A percentile compares a stretch with the other conserved stretches of the same genome.
phyloP scores from a whole-genome alignment of 2,113 vertebrate species.

The Elanus axillaris region DNA sequence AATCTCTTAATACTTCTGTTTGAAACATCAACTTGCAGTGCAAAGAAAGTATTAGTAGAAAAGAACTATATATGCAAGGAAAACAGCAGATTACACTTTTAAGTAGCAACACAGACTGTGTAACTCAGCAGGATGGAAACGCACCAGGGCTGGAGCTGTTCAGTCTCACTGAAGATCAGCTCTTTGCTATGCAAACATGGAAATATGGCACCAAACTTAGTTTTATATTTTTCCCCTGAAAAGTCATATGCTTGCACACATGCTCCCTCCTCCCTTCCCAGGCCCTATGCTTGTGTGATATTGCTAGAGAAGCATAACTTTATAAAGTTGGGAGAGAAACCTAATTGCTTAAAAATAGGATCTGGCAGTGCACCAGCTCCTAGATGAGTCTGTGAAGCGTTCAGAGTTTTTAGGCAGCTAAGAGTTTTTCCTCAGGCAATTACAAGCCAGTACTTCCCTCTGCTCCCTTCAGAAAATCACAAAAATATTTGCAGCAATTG shows the following conservation, averaged over 20 bases:
- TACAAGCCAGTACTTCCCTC: neutral
- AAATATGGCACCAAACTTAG: neutral
- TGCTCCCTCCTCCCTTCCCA: neutral
- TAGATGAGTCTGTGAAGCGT: neutral
- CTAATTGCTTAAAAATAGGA: slow-evolving; percentile 32
- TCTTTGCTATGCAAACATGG: neutral
- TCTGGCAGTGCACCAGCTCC: slow-evolving; percentile 23
- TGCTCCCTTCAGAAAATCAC: neutral
- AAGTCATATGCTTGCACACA: neutral
- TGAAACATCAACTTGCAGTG: neutral
- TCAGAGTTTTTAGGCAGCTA: slow-evolving; percentile 13
- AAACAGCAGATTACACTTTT: neutral
- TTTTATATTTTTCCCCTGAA: neutral
- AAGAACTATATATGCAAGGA: neutral
- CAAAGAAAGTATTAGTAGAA: neutral
- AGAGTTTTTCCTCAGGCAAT: neutral
- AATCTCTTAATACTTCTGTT: neutral
- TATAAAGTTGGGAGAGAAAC: neutral
- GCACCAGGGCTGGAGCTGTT: neutral
- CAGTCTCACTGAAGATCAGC: neutral
- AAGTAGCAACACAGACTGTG: neutral
- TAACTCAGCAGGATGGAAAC: neutral
- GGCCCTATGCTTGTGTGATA: neutral
- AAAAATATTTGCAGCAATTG: neutral
- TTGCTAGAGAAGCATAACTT: neutral